These are phyloP conservation scores for Pomacea maculata DNA, from an alignment of 1,140 invertebrate genomes.

Conservation along the genomic window DNA sequence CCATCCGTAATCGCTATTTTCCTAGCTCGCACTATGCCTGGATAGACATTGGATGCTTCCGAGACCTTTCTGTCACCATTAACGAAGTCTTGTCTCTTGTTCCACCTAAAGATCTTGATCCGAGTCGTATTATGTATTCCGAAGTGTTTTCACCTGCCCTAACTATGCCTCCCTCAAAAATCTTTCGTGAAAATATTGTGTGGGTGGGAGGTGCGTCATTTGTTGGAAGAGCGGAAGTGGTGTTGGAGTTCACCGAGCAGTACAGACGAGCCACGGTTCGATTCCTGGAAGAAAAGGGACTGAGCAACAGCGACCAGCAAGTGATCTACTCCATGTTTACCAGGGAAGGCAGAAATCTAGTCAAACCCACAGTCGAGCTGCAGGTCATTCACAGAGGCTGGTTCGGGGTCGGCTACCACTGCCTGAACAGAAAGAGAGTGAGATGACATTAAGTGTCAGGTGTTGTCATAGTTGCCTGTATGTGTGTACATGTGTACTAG, in stretches of 20 bases:
- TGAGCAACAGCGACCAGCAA: slow-evolving; percentile 48
- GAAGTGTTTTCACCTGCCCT: slow-evolving; percentile 29
- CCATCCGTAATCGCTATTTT: slow-evolving; percentile 32
- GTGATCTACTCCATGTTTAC: slow-evolving; percentile 39
- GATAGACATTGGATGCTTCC: slow-evolving; percentile 53
- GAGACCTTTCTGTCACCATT: slow-evolving; percentile 25
- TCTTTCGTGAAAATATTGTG: slow-evolving; percentile 35
- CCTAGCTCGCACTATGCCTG: slow-evolving; percentile 44
- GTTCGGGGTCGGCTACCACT: slow-evolving; percentile 38
- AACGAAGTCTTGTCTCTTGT: slow-evolving; percentile 32
- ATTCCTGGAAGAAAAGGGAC: slow-evolving; percentile 23
- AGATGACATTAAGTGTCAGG: too few species aligned
- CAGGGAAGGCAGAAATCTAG: slow-evolving; percentile 19
- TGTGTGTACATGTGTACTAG: too few species aligned
- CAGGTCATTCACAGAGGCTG: slow-evolving; percentile 29
- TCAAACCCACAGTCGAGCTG: slow-evolving; percentile 35
- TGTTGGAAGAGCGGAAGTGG: slow-evolving; percentile 34
- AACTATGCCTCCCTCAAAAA: slow-evolving; percentile 9
- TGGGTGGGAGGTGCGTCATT: slow-evolving; percentile 49
- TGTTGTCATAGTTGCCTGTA: too few species aligned
- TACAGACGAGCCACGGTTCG: slow-evolving; percentile 27
- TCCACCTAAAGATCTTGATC: slow-evolving; percentile 38
- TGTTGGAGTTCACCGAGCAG: slow-evolving; percentile 21
- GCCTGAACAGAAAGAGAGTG: background rate
- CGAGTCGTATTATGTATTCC: slow-evolving; percentile 38